Conservation (phyloP, 2,113 vertebrate species). For the Panthera uncia region DNA sequence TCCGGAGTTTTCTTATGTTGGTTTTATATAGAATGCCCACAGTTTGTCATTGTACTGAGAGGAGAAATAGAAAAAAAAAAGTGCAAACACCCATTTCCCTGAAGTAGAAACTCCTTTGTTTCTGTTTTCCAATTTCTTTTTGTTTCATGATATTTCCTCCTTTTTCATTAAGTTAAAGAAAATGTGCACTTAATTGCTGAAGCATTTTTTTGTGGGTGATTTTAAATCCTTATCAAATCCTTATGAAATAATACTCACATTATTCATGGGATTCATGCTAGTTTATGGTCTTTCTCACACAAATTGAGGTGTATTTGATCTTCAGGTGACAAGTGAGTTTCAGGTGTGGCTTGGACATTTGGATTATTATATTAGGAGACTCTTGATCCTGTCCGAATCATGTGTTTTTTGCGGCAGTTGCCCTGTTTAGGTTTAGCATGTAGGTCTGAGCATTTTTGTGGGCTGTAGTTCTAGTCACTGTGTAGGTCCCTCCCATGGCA, state of each 20-base stretch:
- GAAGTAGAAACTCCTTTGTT: background rate
- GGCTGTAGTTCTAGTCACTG: background rate
- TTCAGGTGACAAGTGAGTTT: background rate
- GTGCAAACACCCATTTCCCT: background rate
- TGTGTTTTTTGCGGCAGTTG: background rate
- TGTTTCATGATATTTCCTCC: background rate
- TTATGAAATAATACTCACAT: background rate
- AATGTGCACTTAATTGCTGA: background rate
- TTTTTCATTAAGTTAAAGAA: background rate
- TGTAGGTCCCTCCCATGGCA: background rate
- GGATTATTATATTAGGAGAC: background rate
- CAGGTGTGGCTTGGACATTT: background rate
- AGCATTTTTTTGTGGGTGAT: background rate
- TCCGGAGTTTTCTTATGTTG: background rate
- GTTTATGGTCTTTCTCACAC: background rate
- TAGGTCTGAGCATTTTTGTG: background rate
- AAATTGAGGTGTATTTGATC: background rate
- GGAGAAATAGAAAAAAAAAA: background rate
- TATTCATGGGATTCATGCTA: background rate
- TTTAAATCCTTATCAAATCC: slow-evolving; percentile 16
- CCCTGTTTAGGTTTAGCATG: background rate
- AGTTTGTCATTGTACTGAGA: background rate
- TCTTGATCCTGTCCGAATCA: background rate
- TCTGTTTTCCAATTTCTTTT: background rate
- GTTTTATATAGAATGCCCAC: background rate